Conservation (phyloP, 1,140 invertebrate genomes). For the Drosophila albomicans region DNA sequence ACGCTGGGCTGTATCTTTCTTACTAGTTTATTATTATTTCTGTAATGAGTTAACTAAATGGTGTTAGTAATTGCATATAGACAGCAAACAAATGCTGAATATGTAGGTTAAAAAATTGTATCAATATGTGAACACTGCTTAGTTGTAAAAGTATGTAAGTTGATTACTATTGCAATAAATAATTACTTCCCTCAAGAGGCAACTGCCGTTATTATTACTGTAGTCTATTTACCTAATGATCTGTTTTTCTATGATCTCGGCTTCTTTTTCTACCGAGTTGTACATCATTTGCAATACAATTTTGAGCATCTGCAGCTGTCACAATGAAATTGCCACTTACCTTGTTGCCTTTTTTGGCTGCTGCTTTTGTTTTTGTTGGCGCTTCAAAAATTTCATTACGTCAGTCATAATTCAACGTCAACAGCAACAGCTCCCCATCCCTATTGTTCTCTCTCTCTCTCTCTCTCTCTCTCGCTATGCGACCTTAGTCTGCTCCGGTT, state of each 20-base stretch:
- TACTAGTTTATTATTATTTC: too few relatives aligned
- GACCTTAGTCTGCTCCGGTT: constrained; percentile 32
- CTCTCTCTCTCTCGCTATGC: neutral
- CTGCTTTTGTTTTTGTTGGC: constrained; percentile 22
- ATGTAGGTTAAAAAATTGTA: too few relatives aligned
- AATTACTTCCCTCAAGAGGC: too few relatives aligned
- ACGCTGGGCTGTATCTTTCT: too few relatives aligned
- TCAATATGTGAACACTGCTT: too few relatives aligned
- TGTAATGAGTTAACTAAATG: too few relatives aligned
- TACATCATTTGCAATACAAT: constrained; percentile 7
- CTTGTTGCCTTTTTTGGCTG: constrained; percentile 28
- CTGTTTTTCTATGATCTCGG: neutral
- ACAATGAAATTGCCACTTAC: constrained; percentile 22
- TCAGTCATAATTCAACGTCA: constrained; percentile 77
- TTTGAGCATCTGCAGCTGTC: constrained; percentile 41
- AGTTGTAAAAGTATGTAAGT: too few relatives aligned
- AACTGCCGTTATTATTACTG: too few relatives aligned
- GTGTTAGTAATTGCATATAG: too few relatives aligned
- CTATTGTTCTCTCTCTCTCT: neutral
- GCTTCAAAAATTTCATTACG: constrained; percentile 67
- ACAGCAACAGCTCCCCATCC: constrained; percentile 25
- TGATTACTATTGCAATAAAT: too few relatives aligned
- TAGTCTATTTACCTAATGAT: neutral
- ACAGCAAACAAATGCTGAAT: too few relatives aligned
- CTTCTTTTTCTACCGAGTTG: neutral